These are phyloP conservation scores for Chrysopa pallens DNA, from an alignment of 1,140 invertebrate species.

Conservation along the genomic window DNA sequence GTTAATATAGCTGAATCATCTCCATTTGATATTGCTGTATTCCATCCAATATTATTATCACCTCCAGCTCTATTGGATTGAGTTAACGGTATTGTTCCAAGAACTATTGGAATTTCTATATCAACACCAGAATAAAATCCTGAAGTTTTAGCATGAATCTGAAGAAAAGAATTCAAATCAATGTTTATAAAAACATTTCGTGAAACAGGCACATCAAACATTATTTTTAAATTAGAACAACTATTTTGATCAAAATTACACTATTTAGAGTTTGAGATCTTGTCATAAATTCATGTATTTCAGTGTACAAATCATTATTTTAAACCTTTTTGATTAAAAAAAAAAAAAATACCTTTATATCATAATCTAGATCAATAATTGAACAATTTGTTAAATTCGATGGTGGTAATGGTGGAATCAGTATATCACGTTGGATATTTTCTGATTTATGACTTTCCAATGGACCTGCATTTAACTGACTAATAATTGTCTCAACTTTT, in stretches of 20 bases:
- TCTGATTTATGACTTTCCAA: conserved; percentile 28
- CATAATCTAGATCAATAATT: conserved; percentile 43
- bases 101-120: conserved; percentile 31
- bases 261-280: conserved; percentile 1
- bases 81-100: conserved; percentile 26
- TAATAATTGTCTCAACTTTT: conserved; percentile 27
- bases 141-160: conserved; percentile 20
- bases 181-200: background rate
- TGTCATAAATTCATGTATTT: too few relatives aligned
- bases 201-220: too few relatives aligned
- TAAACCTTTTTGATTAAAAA: too few relatives aligned
- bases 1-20: too few relatives aligned
- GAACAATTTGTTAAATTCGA: conserved; percentile 41
- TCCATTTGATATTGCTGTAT: too few relatives aligned
- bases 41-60: too few relatives aligned
- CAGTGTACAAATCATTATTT: too few relatives aligned
- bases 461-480: conserved; percentile 33
- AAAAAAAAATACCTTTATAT: conserved; percentile 29
- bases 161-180: background rate
- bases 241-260: too few relatives aligned
- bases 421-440: conserved; percentile 35
- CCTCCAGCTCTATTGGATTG: too few relatives aligned
- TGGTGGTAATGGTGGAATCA: conserved; percentile 40
- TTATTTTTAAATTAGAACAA: too few relatives aligned
- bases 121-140: conserved; percentile 36